Percentiles rank a stretch among this genome's conserved stretches.
phyloP scores from a whole-genome alignment of 64 coral and sea anemone genomes.

The Pocillopora verrucosa region DNA sequence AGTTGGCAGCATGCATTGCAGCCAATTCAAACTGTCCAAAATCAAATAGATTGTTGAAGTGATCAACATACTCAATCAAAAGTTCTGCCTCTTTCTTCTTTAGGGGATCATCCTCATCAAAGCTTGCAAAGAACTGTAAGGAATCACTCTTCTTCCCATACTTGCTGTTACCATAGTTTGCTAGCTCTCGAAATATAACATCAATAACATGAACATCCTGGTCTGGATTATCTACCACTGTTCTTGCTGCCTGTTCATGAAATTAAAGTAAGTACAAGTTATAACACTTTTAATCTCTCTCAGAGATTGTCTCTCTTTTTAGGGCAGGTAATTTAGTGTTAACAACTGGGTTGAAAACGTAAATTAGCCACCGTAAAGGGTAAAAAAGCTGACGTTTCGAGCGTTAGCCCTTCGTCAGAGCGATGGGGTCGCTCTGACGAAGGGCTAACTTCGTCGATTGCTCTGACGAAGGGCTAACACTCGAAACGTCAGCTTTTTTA shows the following conservation, averaged over 20 bases:
- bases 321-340: too few species aligned
- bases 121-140: slow-evolving; percentile 70
- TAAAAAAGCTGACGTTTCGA: too few species aligned
- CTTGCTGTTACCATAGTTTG: slow-evolving; percentile 89
- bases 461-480: too few species aligned
- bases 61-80: slow-evolving; percentile 89
- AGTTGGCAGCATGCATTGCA: slow-evolving; percentile 98
- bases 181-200: slow-evolving; percentile 85
- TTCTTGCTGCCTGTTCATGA: slow-evolving; percentile 61
- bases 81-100: slow-evolving; percentile 99
- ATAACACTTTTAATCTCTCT: too few species aligned
- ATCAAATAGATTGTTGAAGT: slow-evolving; percentile 97
- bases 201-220: slow-evolving; percentile 64
- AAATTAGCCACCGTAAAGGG: too few species aligned
- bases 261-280: background rate
- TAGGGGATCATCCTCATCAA: slow-evolving; percentile 98
- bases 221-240: slow-evolving; percentile 59
- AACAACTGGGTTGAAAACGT: too few species aligned
- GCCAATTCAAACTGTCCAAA: slow-evolving; percentile 90
- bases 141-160: slow-evolving; percentile 73
- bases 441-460: too few species aligned
- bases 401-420: too few species aligned
- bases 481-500: too few species aligned
- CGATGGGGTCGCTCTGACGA: too few species aligned
- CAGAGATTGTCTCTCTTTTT: too few species aligned